A percentile compares a stretch with the other conserved stretches of the same genome.
Evolutionary conservation across 2,113 vertebrate species (phyloP).

Genomic region (Phylloscopus whistleri): DNA sequence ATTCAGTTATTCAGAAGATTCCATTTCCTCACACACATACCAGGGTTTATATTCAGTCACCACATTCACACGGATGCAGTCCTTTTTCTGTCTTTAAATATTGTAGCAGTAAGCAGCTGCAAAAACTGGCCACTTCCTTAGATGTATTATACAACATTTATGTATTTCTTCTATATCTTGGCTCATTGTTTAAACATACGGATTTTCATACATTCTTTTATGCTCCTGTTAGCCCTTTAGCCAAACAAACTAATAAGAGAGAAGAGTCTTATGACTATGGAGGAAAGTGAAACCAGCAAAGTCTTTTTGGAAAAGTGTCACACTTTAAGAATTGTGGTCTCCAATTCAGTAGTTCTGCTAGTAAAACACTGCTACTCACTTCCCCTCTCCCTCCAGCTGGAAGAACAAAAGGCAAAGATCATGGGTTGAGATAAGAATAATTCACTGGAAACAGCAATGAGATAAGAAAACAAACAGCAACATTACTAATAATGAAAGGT

Average conservation of each 20-base stretch:
- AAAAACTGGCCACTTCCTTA: not conserved
- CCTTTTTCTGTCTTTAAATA: not conserved
- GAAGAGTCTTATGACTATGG: not conserved
- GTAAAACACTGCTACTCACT: not conserved
- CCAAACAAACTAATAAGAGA: not conserved
- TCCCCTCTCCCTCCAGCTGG: not conserved
- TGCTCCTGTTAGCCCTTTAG: not conserved
- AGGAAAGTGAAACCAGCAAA: not conserved
- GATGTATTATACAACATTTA: not conserved
- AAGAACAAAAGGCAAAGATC: not conserved
- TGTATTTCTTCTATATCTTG: not conserved
- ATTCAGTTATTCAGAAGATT: not conserved
- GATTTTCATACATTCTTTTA: not conserved
- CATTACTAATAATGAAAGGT: not conserved
- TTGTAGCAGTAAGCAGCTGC: not conserved
- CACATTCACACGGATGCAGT: not conserved
- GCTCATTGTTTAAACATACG: not conserved
- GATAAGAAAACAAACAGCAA: not conserved
- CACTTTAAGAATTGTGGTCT: not conserved
- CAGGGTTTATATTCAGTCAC: not conserved
- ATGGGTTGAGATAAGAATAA: not conserved
- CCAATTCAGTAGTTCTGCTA: not conserved
- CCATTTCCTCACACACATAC: rapidly evolving
- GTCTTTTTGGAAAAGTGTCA: not conserved
- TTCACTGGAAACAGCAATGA: not conserved